phyloP scores from a whole-genome alignment of 2,888 invertebrate genomes.

The Napeogenes sylphis region DNA sequence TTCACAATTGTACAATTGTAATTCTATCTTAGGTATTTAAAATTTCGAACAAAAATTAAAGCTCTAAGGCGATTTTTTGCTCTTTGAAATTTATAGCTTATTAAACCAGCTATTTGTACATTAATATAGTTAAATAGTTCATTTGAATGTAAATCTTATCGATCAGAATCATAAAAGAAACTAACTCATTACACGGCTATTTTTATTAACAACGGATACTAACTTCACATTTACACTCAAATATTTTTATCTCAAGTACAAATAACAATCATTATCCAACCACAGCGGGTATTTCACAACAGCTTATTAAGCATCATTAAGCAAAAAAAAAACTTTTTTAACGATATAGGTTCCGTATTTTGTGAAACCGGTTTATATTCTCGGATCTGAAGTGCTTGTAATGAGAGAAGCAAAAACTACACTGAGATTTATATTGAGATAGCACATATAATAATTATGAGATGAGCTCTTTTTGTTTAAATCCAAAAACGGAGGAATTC shows the following conservation, averaged over 20 bases:
- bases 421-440: slow-evolving; percentile 5
- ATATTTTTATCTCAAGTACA: neutral
- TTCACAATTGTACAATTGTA: too few species aligned
- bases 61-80: neutral
- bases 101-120: too few species aligned
- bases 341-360: slow-evolving; percentile 7
- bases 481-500: neutral
- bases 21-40: too few species aligned
- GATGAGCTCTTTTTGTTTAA: slow-evolving; percentile 1
- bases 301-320: slow-evolving; percentile 7
- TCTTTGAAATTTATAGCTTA: too few species aligned
- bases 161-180: too few species aligned
- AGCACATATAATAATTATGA: slow-evolving; percentile 4
- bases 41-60: too few species aligned
- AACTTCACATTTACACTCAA: neutral
- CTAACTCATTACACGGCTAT: neutral
- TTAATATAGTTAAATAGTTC: too few species aligned
- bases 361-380: slow-evolving; percentile 1
- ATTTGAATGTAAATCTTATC: too few species aligned
- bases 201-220: neutral
- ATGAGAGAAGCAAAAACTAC: slow-evolving; percentile 1
- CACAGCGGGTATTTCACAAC: slow-evolving; percentile 7
- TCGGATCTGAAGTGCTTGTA: slow-evolving; percentile 4
- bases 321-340: slow-evolving; percentile 6
- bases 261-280: neutral